Evolutionary conservation across 2,888 invertebrate species (phyloP).

Genomic region (Oligia fasciuncula): DNA sequence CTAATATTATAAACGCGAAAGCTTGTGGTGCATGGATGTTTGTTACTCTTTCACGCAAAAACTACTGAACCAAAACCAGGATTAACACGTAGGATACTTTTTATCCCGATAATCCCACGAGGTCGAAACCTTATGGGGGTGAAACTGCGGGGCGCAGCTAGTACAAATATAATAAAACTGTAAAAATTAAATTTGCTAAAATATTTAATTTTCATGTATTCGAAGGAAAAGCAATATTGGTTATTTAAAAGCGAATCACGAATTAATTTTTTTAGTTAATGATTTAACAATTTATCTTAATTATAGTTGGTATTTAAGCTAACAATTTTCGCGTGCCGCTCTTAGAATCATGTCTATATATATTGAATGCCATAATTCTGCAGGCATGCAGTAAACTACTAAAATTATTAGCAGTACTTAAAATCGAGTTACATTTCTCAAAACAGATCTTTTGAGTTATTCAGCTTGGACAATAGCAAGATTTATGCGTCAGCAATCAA

Average conservation of each 20-base stretch:
- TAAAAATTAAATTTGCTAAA: not conserved
- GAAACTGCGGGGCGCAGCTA: too few species aligned
- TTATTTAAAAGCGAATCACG: not conserved
- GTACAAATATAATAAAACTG: not conserved
- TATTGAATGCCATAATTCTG: constrained; percentile 45
- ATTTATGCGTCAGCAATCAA: constrained; percentile 21
- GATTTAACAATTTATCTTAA: constrained; percentile 21
- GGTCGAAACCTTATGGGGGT: too few species aligned
- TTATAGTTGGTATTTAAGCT: constrained; percentile 45
- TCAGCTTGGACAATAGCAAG: constrained; percentile 19
- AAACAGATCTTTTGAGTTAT: constrained; percentile 9
- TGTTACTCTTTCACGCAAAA: too few species aligned
- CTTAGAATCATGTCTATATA: constrained; percentile 42
- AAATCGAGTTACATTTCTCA: constrained; percentile 26
- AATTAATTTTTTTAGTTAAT: constrained; percentile 4
- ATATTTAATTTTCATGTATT: not conserved
- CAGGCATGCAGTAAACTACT: constrained; percentile 39
- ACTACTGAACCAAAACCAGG: too few species aligned
- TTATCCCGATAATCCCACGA: too few species aligned
- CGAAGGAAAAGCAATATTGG: not conserved
- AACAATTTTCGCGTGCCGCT: constrained; percentile 36
- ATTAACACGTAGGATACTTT: too few species aligned
- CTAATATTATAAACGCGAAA: too few species aligned
- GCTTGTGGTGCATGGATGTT: too few species aligned
- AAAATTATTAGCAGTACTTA: constrained; percentile 28